Evolutionary conservation across 2,113 vertebrate species (phyloP), one percentile per base, ranked within the genome.

Genomic region (Perca fluviatilis): DNA sequence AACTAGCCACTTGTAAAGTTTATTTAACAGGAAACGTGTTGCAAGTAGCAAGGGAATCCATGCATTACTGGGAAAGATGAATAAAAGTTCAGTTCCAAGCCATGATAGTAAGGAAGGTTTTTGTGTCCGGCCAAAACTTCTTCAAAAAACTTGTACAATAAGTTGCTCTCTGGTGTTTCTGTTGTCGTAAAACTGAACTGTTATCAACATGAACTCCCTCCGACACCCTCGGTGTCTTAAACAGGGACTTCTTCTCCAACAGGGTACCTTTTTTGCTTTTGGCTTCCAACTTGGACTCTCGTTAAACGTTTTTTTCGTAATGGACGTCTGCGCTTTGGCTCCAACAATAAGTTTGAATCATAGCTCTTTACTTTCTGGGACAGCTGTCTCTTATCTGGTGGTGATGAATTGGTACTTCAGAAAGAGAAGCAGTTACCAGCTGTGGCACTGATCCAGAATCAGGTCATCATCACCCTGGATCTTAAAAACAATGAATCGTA

Each of bases 351-450:
- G 25, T 70, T 57, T 21, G 57, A 51, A 71, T 75, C 46, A 18
- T 14, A 46, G 13, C 16, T 80, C 40, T 85, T 67, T 50, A 30
- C 78, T 64, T 79, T 69, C 21, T 19, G 46, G 27, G 68, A 80
- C 84, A 67, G 69, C 47, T 67, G 60, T 74, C 69, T 86, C 58
- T 78, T 60, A 74, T 84, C 47, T 49, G 33, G 21, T 43, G 56
- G 46, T 60, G 74, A 79, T 81, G 64, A 82, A 82, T 79, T 33
- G 72, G 65, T 76, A 40, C 71, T 61, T 77, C 21, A 51, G 33
- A 65, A 54, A 47, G 21, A 57, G 27, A 56, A 27, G 25, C 13
- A 5, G 4, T 43, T 15, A 23, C 30, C 36, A 1, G 21, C 62
- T 1, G 33, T 70, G 74, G 71, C 70, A 2, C 70, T 10, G 58